These are phyloP conservation scores for Drosophila sechellia DNA, from an alignment of 1,140 invertebrate species.

Conservation along the genomic window DNA sequence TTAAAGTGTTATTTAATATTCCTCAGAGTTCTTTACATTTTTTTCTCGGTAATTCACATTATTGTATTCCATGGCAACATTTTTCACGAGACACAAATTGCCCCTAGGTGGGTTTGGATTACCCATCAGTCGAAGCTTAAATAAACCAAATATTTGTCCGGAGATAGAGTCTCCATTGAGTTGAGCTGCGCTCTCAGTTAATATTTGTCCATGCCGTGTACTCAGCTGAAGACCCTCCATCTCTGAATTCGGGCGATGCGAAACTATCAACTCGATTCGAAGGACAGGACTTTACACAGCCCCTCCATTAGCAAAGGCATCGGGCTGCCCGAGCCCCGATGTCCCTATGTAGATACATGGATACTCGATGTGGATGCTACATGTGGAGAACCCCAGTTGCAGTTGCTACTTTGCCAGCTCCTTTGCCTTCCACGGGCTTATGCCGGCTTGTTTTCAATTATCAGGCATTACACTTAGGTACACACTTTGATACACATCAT, in stretches of 20 bases:
- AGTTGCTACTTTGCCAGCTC: constrained; percentile 35
- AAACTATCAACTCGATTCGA: constrained; percentile 42
- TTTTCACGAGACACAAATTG: not conserved
- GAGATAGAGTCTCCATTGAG: constrained; percentile 14
- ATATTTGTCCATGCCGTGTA: constrained; percentile 17
- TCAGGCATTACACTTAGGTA: constrained; percentile 50
- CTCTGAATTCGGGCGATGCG: constrained; percentile 8
- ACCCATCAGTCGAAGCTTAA: constrained; percentile 1
- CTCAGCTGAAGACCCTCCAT: constrained; percentile 2
- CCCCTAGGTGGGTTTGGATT: constrained; percentile 14
- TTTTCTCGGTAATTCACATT: no score
- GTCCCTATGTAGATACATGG: not conserved
- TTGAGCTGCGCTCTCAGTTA: constrained; percentile 11
- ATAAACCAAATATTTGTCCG: constrained; percentile 38
- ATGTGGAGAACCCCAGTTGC: constrained; percentile 8
- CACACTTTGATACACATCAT: constrained; percentile 28
- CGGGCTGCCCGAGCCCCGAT: constrained; percentile 2
- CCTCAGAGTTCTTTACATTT: no score
- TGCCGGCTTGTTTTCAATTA: constrained; percentile 66
- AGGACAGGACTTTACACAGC: constrained; percentile 40
- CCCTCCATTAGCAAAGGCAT: constrained; percentile 27
- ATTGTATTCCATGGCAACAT: not conserved
- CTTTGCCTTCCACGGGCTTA: constrained; percentile 35
- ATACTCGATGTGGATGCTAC: constrained; percentile 17
- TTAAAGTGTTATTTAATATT: no score